Conservation (phyloP, 2,113 vertebrate species). For the Semnornis frantzii region DNA sequence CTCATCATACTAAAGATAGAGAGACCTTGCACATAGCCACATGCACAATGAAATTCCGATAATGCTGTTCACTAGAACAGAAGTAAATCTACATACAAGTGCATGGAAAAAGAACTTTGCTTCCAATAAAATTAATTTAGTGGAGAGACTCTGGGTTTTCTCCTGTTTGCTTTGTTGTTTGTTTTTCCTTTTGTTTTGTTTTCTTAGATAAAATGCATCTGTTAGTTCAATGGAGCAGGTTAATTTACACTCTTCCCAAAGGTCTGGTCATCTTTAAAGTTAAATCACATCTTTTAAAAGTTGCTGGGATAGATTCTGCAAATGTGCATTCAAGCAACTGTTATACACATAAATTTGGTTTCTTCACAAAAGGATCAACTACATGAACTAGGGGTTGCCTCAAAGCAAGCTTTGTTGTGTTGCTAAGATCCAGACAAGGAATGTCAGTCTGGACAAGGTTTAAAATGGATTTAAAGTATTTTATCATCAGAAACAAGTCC, state of each 20-base stretch:
- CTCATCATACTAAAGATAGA: background rate
- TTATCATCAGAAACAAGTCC: slow-evolving; percentile 39
- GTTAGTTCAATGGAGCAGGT: background rate
- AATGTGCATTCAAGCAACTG: background rate
- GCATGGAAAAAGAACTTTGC: background rate
- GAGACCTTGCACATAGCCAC: background rate
- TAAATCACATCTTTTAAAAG: background rate
- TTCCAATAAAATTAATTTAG: background rate
- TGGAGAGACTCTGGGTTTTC: background rate
- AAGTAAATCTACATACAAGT: background rate
- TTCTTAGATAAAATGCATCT: background rate
- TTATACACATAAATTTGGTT: background rate
- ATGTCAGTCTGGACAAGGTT: slow-evolving; percentile 39
- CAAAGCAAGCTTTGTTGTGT: slow-evolving; percentile 58
- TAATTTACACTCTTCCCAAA: background rate
- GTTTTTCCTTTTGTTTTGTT: background rate
- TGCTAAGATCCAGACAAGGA: slow-evolving; percentile 54
- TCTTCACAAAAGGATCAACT: background rate
- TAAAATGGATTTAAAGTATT: slow-evolving; percentile 57
- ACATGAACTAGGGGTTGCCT: background rate
- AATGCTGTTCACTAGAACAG: background rate
- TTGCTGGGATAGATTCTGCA: background rate
- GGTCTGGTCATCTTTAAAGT: background rate
- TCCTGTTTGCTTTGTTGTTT: background rate
- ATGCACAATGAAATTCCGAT: background rate